phyloP scores from a whole-genome alignment of 2,888 invertebrate genomes.

The Megastigmus dorsalis region DNA sequence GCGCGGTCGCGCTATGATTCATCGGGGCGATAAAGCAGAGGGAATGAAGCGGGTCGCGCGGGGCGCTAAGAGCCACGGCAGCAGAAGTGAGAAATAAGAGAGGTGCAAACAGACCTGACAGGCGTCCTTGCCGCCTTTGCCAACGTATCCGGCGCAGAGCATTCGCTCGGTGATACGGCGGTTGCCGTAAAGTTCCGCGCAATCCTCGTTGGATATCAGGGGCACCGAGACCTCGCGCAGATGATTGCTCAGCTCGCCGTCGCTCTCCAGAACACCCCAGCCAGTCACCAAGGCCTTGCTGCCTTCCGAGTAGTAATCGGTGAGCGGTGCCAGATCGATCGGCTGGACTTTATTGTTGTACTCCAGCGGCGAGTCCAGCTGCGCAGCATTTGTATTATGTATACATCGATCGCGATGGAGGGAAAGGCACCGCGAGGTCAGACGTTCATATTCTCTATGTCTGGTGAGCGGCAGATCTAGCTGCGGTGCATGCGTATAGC shows the following conservation, averaged over 20 bases:
- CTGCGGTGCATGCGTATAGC: too few relatives aligned
- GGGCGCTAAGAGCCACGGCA: not conserved
- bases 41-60: not conserved
- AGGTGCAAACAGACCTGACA: conserved; percentile 75
- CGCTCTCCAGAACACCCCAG: conserved; percentile 65
- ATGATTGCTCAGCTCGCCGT: conserved; percentile 59
- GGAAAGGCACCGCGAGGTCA: too few relatives aligned
- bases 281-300: conserved; percentile 66
- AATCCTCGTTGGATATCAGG: conserved; percentile 62
- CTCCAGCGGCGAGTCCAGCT: conserved; percentile 61
- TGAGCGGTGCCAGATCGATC: conserved; percentile 60
- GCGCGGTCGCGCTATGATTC: not conserved
- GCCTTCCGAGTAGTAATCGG: conserved; percentile 60
- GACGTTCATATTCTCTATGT: too few relatives aligned
- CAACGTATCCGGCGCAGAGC: conserved; percentile 79
- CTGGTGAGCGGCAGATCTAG: too few relatives aligned
- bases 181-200: conserved; percentile 61
- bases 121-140: conserved; percentile 77
- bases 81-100: not conserved
- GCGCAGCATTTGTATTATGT: not conserved
- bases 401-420: not conserved
- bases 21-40: too few relatives aligned
- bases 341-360: conserved; percentile 59
- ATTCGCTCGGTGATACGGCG: conserved; percentile 76
- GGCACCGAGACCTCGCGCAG: conserved; percentile 66